Conservation (phyloP, 1,140 invertebrate genomes). For the Lordiphosa stackelbergi region DNA sequence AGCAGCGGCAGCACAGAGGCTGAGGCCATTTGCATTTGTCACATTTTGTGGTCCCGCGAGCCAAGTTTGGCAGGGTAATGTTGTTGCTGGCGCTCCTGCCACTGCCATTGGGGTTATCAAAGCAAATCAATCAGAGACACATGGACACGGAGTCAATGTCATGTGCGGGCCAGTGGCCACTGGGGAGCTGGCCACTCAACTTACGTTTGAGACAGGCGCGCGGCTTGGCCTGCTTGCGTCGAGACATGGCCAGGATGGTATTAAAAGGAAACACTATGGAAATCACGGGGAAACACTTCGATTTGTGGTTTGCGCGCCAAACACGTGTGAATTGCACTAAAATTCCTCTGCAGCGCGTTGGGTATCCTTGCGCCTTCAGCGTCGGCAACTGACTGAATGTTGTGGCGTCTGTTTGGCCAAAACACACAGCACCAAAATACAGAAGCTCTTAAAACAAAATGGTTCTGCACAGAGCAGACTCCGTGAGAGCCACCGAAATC, state of each 20-base stretch:
- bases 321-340: conserved; percentile 21
- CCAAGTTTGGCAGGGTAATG: conserved; percentile 50
- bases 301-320: conserved; percentile 54
- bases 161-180: conserved; percentile 24
- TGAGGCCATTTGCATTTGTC: conserved; percentile 64
- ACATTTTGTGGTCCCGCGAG: conserved; percentile 57
- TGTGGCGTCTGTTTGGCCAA: conserved; percentile 36
- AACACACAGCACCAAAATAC: conserved; percentile 26
- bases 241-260: conserved; percentile 57
- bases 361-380: conserved; percentile 70
- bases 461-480: conserved; percentile 27
- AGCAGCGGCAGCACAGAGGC: conserved; percentile 10
- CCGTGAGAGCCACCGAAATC: conserved; percentile 10
- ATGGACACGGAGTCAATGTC: conserved; percentile 36
- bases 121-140: conserved; percentile 66
- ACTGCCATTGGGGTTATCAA: conserved; percentile 34
- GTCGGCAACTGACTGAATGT: conserved; percentile 65
- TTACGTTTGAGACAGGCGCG: conserved; percentile 75
- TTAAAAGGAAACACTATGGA: conserved; percentile 4
- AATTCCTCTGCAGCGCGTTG: conserved; percentile 23
- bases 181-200: conserved; percentile 33
- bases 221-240: conserved; percentile 74
- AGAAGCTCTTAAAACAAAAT: conserved; percentile 66
- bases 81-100: conserved; percentile 16
- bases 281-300: conserved; percentile 12